Base-by-base conservation (phyloP, 2,113 vertebrate species). In the Salvator merianae region DNA sequence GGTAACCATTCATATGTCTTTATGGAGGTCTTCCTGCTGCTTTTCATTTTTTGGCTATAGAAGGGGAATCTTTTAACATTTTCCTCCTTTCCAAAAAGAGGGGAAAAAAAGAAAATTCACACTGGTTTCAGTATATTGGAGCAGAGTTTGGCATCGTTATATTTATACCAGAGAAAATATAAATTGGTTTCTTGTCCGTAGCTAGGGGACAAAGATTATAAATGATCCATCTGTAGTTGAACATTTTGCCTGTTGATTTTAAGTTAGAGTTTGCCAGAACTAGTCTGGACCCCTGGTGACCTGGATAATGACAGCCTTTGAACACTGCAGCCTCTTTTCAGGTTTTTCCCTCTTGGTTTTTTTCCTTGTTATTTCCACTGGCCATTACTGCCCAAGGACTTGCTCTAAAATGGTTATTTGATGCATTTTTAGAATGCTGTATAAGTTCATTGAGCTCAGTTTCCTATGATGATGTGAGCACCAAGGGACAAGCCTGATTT, bases 161-260 rank as follows among this genome's bases (percentile, higher is more conserved):
- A 36, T 80, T 87, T 90, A 73, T 34, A 81, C 24, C 55, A 77
- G 83, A 6, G 73, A 77, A 78, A 84, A 70, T 92, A 89, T 86
- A 91, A 88, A 90, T 86, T 88, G 87, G 79, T 87, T 91, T 79
- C 91, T 84, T 90, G 85, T 90, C 90, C 92, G 88, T 92, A 94
- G 91, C 84, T 93, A 91, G 93, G 77, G 87, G 88, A 87, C 90
- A 93, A 93, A 91, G 86, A 90, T 92, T 75, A 87, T n/a, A 76
- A 80, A 28, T 87, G 82, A 85, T 90, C 83, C 83, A 55, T 12
- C 66, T 87, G 32, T 0, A 8, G 66, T 59, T 77, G 82, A 53
- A 78, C 82, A n/a, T 91, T 75, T 83, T 89, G 81, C 74, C 70
- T 88, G 3, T 28, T 79, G 34, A 24, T 66, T 93, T 88, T 32